Conservation (phyloP, 2,888 invertebrate species). For the Acanthosoma haemorrhoidale region DNA sequence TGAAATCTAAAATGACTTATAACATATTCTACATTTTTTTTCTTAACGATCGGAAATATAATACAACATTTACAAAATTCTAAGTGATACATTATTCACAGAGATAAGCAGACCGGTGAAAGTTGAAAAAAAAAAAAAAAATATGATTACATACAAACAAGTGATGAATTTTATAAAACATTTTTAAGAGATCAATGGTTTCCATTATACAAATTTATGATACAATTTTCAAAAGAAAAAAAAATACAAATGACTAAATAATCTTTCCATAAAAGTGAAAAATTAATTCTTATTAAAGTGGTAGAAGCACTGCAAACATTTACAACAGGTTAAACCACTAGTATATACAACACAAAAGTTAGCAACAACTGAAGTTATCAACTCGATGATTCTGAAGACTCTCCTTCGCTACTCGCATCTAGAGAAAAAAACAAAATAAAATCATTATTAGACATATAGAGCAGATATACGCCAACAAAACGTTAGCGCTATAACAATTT, state of each 20-base stretch:
- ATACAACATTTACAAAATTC: slow-evolving; percentile 19
- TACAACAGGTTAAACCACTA: not conserved
- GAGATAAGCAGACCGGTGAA: not conserved
- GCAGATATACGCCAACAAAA: too few species aligned
- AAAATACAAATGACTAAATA: slow-evolving; percentile 8
- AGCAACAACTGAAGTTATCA: too few species aligned
- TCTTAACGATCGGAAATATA: not conserved
- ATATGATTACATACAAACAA: slow-evolving; percentile 1
- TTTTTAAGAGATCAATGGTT: slow-evolving; percentile 8
- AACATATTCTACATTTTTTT: not conserved
- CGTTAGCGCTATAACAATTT: too few species aligned
- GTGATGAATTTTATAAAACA: not conserved
- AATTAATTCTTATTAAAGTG: not conserved
- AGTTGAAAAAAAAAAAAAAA: not conserved
- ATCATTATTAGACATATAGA: too few species aligned
- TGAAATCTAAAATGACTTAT: not conserved
- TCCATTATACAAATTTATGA: not conserved
- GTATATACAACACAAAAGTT: not conserved
- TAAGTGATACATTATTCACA: not conserved
- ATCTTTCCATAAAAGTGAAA: not conserved
- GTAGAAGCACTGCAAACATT: not conserved
- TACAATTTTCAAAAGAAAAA: not conserved
- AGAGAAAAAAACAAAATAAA: not conserved
- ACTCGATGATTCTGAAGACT: not conserved
- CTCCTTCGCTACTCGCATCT: not conserved